Conservation (phyloP, 2,888 invertebrate genomes). For the Meiosimyza platycephala region DNA sequence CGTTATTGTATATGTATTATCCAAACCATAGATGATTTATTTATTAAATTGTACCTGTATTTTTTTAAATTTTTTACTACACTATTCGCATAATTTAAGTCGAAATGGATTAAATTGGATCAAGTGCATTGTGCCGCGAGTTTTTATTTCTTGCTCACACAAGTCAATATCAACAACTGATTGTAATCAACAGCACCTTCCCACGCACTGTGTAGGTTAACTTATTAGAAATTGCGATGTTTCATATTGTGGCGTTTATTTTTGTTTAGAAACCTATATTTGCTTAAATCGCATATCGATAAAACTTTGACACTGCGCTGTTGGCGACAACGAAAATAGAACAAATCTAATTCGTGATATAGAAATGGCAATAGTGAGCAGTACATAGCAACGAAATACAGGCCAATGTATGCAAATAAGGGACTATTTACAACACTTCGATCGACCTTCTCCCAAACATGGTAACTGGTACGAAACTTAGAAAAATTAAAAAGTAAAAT, state of each 20-base stretch:
- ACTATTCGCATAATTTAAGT: too few species aligned
- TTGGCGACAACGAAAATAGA: background rate
- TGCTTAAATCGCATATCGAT: conserved; percentile 26
- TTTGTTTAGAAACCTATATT: conserved; percentile 7
- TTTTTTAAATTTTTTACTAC: too few species aligned
- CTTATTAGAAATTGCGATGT: conserved; percentile 12
- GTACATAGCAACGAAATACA: background rate
- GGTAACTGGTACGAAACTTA: conserved; percentile 12
- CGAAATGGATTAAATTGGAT: too few species aligned
- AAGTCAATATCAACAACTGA: conserved; percentile 14
- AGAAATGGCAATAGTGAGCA: background rate
- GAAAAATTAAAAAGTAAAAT: background rate
- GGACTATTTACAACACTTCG: conserved; percentile 8
- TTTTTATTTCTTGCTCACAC: background rate
- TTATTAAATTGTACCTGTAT: too few species aligned
- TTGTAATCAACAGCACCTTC: conserved; percentile 4
- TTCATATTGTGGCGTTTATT: background rate
- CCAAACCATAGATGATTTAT: too few species aligned
- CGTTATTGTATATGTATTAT: too few species aligned
- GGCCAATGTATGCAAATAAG: too few species aligned
- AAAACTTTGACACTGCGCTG: conserved; percentile 22
- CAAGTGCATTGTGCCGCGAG: too few species aligned
- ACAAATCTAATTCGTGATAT: background rate
- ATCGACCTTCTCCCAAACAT: conserved; percentile 7
- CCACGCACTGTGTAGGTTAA: conserved; percentile 18